phyloP scores from a whole-genome alignment of 2,888 invertebrate genomes.

The Polymixis lichenea region DNA sequence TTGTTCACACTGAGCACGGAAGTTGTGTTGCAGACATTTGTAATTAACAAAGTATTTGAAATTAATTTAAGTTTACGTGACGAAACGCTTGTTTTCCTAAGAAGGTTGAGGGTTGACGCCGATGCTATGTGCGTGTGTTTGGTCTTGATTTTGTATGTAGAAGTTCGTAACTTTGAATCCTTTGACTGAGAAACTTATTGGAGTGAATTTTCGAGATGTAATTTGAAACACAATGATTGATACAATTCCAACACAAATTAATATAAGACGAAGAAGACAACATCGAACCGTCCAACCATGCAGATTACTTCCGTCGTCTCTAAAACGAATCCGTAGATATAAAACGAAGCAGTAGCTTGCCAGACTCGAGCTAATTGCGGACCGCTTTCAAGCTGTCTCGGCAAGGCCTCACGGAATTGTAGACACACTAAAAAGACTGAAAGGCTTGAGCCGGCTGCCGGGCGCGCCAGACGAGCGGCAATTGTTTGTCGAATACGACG shows the following conservation, averaged over 20 bases:
- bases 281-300: slow-evolving; percentile 11
- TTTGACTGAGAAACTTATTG: not conserved
- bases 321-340: slow-evolving; percentile 54
- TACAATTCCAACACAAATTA: slow-evolving; percentile 6
- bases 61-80: slow-evolving; percentile 53
- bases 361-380: slow-evolving; percentile 81
- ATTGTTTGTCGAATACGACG: slow-evolving; percentile 73
- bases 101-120: slow-evolving; percentile 13
- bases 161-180: slow-evolving; percentile 12
- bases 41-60: slow-evolving; percentile 61
- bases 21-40: slow-evolving; percentile 48
- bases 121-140: not conserved
- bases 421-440: slow-evolving; percentile 78
- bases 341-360: slow-evolving; percentile 61
- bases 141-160: slow-evolving; percentile 3
- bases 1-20: slow-evolving; percentile 51
- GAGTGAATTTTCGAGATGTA: not conserved
- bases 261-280: slow-evolving; percentile 17
- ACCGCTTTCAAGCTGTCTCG: slow-evolving; percentile 79
- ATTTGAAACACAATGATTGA: slow-evolving; percentile 17
- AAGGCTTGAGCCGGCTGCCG: slow-evolving; percentile 63
- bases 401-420: slow-evolving; percentile 72
- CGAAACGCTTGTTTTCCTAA: slow-evolving; percentile 23
- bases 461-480: slow-evolving; percentile 74
- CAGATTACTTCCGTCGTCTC: slow-evolving; percentile 50